Evolutionary conservation across 1,140 invertebrate genomes (phyloP), one percentile per base, ranked within the genome.

Genomic region (Chrysomallon squamiferum): DNA sequence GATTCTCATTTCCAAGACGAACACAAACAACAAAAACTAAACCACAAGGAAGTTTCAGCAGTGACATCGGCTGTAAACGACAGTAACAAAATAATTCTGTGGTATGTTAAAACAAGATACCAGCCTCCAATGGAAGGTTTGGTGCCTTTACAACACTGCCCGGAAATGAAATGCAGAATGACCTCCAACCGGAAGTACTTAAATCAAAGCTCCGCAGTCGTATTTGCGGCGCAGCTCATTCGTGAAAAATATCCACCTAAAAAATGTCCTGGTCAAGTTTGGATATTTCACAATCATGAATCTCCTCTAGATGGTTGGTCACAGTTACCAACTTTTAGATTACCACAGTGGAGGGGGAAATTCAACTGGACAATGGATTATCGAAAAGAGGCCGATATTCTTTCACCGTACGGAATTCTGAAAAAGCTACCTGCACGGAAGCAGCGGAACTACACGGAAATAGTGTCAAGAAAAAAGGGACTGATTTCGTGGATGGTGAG

Each of bases 351-450:
- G 64, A 65, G 22, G n/a, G 50, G 45, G 3, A 43, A 18, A 3
- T 65, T 65, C 29, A 65, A 65, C 57, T 65, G 64, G 64, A 65
- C 64, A 13, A 49, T 59, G 56, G 20, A 35, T 25, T 52, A 65
- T 43, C 59, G 64, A 38, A 45, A n/a, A 3, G 20, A 61, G 20
- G 33, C 45, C 33, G 20, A 15, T 20, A 41, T 3, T 0, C 4
- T 43, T 43, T 13, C 58, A 18, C 20, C 18, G 18, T 27, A 43
- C 41, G n/a, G 45, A 25, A 43, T 61, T 61, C 52, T 67, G 61
- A 59, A 22, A 20, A 29, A 45, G 13, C n/a, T 29, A 59, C n/a
- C 22, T 35, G 3, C 29, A 29, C n/a, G 13, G 20, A 35, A 18
- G 5, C 15, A 59, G 20, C 29, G 33, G 33, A 35, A 41, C 22